Conservation (phyloP, 2,113 vertebrate species). For the Hipposideros armiger region DNA sequence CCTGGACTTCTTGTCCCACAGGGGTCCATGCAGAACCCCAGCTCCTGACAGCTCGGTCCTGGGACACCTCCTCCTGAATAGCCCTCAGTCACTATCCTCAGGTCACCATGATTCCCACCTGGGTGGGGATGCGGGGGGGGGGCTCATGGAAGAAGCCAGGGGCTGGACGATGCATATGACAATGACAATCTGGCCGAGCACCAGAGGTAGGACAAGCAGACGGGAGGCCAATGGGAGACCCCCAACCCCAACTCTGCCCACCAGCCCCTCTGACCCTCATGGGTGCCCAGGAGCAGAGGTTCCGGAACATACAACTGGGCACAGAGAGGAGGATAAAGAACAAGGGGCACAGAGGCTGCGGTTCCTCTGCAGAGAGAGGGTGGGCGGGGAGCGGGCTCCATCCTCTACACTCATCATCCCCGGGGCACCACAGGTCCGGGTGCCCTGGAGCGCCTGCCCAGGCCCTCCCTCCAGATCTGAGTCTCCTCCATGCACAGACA, state of each 20-base stretch:
- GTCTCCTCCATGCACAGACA: rapidly evolving
- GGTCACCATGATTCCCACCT: neutral
- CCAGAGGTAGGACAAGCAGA: neutral
- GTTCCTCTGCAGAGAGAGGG: neutral
- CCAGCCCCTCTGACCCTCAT: neutral
- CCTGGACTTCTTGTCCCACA: rapidly evolving
- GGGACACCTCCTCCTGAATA: neutral
- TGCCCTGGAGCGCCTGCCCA: rapidly evolving
- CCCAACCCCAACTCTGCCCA: neutral
- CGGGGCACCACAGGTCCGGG: rapidly evolving
- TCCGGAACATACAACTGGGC: neutral
- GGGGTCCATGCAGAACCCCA: no score
- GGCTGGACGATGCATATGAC: neutral
- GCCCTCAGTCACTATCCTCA: neutral
- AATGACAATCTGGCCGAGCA: rapidly evolving
- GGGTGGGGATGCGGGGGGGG: neutral
- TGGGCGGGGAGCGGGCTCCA: no score
- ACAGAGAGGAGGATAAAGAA: neutral
- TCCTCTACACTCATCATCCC: neutral
- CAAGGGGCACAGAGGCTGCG: rapidly evolving
- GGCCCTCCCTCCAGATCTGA: neutral
- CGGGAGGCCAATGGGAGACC: neutral
- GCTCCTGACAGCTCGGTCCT: neutral
- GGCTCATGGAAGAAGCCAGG: neutral
- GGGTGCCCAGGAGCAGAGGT: neutral